Percentiles rank a stretch among this genome's conserved stretches.
phyloP scores from a whole-genome alignment of 2,888 invertebrate species.

The Lasioglossum malachurum region DNA sequence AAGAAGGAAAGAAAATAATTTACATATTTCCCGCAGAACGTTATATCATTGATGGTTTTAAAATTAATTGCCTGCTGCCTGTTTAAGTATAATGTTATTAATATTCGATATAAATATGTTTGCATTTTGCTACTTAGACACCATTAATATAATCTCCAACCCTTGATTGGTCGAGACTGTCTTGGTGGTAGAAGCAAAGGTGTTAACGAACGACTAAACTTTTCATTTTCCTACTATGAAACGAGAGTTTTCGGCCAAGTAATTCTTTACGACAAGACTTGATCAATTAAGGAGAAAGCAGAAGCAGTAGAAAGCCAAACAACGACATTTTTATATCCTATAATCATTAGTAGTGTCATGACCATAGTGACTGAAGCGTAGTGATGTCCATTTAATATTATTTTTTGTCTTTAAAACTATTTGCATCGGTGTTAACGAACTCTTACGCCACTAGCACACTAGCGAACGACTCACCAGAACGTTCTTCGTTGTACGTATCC shows the following conservation, averaged over 20 bases:
- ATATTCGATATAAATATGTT: constrained; percentile 73
- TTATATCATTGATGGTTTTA: constrained; percentile 78
- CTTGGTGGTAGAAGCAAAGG: constrained; percentile 15
- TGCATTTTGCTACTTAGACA: constrained; percentile 72
- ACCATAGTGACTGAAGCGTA: constrained; percentile 72
- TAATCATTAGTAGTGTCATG: constrained; percentile 70
- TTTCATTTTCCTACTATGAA: not conserved
- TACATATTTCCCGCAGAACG: constrained; percentile 68
- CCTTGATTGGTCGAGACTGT: constrained; percentile 73
- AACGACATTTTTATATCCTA: constrained; percentile 51
- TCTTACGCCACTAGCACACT: constrained; percentile 50
- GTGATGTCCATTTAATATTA: constrained; percentile 63
- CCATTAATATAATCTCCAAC: constrained; percentile 68
- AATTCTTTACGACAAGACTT: constrained; percentile 26
- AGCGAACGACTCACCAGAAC: constrained; percentile 31
- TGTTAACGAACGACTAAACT: not conserved
- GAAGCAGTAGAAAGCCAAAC: constrained; percentile 65
- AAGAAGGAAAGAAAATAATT: constrained; percentile 59
- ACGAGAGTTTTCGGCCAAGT: not conserved
- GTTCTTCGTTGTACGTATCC: constrained; percentile 51
- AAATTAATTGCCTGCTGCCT: constrained; percentile 83
- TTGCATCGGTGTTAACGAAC: constrained; percentile 66
- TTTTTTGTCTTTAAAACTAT: constrained; percentile 39
- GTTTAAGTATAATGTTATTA: constrained; percentile 74
- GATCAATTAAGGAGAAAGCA: constrained; percentile 70